Evolutionary conservation across 2,113 vertebrate genomes (phyloP).

Genomic region (Zapus hudsonius): DNA sequence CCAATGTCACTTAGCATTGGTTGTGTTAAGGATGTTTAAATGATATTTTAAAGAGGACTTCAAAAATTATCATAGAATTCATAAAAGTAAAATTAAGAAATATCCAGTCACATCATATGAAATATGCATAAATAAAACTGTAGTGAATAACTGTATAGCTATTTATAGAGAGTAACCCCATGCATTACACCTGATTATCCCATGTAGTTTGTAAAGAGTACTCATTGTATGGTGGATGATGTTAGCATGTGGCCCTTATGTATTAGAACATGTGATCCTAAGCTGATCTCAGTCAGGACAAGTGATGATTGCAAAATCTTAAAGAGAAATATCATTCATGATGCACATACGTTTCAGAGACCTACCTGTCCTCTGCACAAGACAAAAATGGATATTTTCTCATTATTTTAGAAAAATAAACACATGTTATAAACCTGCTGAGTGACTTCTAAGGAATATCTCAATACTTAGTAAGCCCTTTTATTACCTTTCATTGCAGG

Average conservation of each 20-base stretch:
- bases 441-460: background rate
- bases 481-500: background rate
- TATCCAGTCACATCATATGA: background rate
- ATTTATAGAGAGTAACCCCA: background rate
- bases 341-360: background rate
- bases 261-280: background rate
- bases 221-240: background rate
- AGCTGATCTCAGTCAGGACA: background rate
- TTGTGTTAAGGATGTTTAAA: background rate
- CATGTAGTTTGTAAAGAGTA: background rate
- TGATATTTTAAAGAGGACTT: background rate
- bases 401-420: background rate
- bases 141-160: background rate
- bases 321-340: background rate
- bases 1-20: background rate
- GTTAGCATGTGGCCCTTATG: background rate
- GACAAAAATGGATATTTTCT: background rate
- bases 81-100: background rate
- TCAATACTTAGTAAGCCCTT: background rate
- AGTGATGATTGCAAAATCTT: background rate
- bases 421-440: background rate
- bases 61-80: background rate
- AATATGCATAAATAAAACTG: background rate
- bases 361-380: background rate
- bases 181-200: background rate